Percentiles rank a stretch among this genome's conserved stretches.
Evolutionary conservation across 2,797 vertebrate species (phyloP).

Genomic region (Propithecus perrieri): DNA sequence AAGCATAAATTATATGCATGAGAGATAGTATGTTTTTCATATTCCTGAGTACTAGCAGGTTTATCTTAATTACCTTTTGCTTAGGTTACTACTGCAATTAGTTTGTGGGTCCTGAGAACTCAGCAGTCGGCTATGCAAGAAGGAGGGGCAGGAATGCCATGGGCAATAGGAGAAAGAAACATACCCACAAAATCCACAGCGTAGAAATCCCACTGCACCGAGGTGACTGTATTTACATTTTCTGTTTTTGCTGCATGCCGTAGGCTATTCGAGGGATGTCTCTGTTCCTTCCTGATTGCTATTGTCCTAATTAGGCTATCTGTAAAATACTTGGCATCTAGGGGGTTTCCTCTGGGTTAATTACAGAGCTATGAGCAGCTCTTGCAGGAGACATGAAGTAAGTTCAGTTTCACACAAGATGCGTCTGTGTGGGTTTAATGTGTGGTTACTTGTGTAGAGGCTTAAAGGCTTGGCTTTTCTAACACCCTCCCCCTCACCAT

Average conservation of each 20-base stretch:
- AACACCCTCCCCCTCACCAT: not conserved
- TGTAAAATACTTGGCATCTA: not conserved
- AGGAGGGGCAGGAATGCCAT: no score
- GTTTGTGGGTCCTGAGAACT: not conserved
- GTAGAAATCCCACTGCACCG: not conserved
- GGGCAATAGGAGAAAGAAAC: not conserved
- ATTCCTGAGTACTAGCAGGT: not conserved
- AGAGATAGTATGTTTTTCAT: not conserved
- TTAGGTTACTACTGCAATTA: not conserved
- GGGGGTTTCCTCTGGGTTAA: slow-evolving; percentile 54
- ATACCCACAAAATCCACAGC: not conserved
- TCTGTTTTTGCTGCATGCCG: not conserved
- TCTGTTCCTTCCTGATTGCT: not conserved
- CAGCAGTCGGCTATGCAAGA: not conserved
- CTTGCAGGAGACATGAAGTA: slow-evolving; percentile 30
- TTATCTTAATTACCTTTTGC: not conserved
- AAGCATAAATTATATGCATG: not conserved
- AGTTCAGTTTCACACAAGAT: not conserved
- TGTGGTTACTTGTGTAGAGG: not conserved
- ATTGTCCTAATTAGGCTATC: slow-evolving; percentile 32
- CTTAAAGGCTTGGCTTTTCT: not conserved
- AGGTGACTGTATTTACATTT: not conserved
- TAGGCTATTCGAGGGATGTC: not conserved
- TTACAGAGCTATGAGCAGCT: not conserved
- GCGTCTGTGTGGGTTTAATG: not conserved